These are phyloP conservation scores for Petrolisthes manimaculis DNA, from an alignment of 2,888 invertebrate genomes.

Conservation along the genomic window DNA sequence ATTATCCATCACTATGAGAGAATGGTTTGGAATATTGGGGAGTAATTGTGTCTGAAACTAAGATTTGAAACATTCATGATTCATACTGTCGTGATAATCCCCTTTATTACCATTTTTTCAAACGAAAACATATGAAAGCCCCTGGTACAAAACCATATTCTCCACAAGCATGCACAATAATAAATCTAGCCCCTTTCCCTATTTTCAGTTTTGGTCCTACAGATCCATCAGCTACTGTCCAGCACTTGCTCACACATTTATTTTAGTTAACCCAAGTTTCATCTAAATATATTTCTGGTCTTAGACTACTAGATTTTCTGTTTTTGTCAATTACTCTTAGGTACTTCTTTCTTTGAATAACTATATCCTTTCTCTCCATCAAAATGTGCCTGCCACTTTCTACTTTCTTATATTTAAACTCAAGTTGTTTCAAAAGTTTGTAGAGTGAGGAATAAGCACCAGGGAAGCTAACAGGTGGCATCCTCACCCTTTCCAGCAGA, in stretches of 20 bases:
- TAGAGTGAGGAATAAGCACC: not conserved
- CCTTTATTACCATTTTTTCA: constrained; percentile 19
- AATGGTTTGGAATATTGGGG: constrained; percentile 16
- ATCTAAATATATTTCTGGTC: constrained; percentile 31
- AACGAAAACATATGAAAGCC: not conserved
- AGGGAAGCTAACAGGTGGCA: not conserved
- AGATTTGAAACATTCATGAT: constrained; percentile 6
- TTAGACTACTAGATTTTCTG: not conserved
- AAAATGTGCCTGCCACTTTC: constrained; percentile 24
- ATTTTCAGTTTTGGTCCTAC: constrained; percentile 3
- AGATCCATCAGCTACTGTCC: not conserved
- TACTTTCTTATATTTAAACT: not conserved
- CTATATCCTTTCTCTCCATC: constrained; percentile 30
- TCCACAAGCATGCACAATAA: constrained; percentile 39
- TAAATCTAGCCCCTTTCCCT: constrained; percentile 21
- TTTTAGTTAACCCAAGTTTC: constrained; percentile 30
- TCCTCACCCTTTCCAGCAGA: not conserved
- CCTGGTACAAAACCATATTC: constrained; percentile 27
- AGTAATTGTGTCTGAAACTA: constrained; percentile 34
- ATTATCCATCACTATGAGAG: constrained; percentile 32
- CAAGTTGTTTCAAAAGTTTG: not conserved
- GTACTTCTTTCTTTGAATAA: constrained; percentile 11
- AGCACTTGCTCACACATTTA: constrained; percentile 12
- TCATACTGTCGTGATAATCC: constrained; percentile 17
- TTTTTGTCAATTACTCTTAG: not conserved